A percentile compares a stretch with the other conserved stretches of the same genome.
Evolutionary conservation across 2,113 vertebrate genomes (phyloP).

Genomic region (Syrrhaptes paradoxus): DNA sequence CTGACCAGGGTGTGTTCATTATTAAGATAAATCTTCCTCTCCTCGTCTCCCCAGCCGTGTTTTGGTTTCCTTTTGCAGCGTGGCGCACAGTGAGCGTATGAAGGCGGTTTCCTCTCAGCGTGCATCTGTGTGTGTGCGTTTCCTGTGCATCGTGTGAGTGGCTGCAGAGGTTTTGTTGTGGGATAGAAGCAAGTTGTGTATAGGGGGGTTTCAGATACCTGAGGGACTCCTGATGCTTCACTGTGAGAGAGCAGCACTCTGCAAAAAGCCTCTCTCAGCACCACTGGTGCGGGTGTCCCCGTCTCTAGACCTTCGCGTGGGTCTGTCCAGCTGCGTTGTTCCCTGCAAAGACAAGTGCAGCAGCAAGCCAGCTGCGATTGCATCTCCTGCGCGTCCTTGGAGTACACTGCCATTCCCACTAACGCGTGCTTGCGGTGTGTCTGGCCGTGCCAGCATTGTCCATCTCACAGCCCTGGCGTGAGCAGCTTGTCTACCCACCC

Average conservation of each 20-base stretch:
- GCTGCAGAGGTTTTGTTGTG: not conserved
- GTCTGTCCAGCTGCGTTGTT: not conserved
- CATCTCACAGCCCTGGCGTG: not conserved
- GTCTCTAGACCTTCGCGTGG: not conserved
- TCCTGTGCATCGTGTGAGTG: accelerated
- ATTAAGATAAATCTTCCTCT: not conserved
- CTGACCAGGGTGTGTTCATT: not conserved
- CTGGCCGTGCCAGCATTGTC: too few relatives aligned
- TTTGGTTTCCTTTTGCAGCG: not conserved
- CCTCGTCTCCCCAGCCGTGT: not conserved
- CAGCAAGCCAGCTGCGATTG: not conserved
- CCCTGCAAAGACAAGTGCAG: not conserved
- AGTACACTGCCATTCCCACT: too few relatives aligned
- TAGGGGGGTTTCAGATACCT: not conserved
- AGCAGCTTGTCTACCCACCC: not conserved
- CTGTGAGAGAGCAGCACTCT: not conserved
- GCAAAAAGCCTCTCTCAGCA: too few relatives aligned
- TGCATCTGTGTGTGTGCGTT: not conserved
- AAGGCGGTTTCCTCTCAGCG: not conserved
- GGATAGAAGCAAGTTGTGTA: not conserved
- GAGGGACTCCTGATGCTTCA: not conserved
- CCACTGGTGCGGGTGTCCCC: accelerated
- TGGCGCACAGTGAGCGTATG: accelerated
- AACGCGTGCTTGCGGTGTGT: too few relatives aligned
- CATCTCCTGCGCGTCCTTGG: too few relatives aligned